These are phyloP conservation scores for Saxicola maurus DNA, from an alignment of 2,797 vertebrate genomes.

Conservation along the genomic window DNA sequence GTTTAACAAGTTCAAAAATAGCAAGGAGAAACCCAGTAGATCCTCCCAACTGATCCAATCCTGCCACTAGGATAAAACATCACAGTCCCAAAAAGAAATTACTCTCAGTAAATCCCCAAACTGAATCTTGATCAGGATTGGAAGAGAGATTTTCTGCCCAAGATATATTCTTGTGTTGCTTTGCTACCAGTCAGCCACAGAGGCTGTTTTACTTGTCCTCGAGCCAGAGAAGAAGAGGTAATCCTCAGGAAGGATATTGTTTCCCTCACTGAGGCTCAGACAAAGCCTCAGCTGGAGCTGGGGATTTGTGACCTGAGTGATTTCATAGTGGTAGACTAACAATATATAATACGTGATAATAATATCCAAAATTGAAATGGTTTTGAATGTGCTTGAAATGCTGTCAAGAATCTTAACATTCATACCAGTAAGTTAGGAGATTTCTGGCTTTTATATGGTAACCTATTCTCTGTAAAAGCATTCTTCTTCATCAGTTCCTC, in stretches of 20 bases:
- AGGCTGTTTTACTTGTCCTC: neutral
- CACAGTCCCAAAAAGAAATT: neutral
- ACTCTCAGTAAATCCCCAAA: neutral
- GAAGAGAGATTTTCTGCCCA: neutral
- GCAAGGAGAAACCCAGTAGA: neutral
- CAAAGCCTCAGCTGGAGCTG: neutral
- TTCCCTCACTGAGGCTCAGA: neutral
- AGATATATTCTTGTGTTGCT: neutral
- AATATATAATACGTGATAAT: neutral
- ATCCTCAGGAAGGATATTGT: neutral
- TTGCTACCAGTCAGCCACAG: neutral
- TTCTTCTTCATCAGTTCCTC: neutral
- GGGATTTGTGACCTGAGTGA: neutral
- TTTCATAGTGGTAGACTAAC: neutral
- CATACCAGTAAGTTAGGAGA: neutral
- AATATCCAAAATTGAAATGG: neutral
- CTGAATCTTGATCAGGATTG: neutral
- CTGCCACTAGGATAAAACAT: neutral
- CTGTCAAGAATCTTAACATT: neutral
- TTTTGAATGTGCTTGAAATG: neutral
- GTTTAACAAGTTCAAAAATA: neutral
- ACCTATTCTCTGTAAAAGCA: conserved; percentile 3
- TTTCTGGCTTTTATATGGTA: conserved; percentile 24
- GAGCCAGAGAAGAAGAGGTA: neutral
- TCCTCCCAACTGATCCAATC: neutral